Base-by-base conservation (phyloP, 2,113 vertebrate genomes). In the Labeo rohita region DNA sequence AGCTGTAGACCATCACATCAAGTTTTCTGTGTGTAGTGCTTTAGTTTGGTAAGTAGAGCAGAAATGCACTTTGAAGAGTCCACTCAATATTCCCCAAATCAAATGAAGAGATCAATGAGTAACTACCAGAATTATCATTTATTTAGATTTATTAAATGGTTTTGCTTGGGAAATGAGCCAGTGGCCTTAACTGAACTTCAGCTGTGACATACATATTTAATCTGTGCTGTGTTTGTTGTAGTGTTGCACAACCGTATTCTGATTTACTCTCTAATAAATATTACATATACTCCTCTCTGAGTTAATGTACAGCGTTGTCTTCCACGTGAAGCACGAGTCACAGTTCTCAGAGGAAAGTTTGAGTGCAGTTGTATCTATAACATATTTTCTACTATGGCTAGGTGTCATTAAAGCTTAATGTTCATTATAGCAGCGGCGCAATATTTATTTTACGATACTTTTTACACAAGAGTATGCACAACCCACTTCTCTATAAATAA, bases 401-500 rank as follows among this genome's bases (percentile, higher is more conserved):
- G 86, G 86, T 85, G 75, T 54, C 85, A 87, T 88, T 88, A 92
- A 90, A 91, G 70, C 88, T 89, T 86, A 54, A 82, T 75, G 90
- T 28, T 85, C 72, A 84, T 88, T 80, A 68, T 75, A 87, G 86
- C 73, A 68, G 78, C 5, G 54, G 77, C 45, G 80, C 88, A 70
- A 86, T 90, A 87, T 92, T 84, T 78, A 86, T 92, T 92, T 91
- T 68, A 91, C 78, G 73, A 86, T 89, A 84, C 85, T 89, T 82
- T 87, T 85, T 80, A 77, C 23, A 11, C 77, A 87, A 54, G 88
- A 86, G 78, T 59, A 85, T 39, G 16, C 73, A 75, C 39, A n/a
- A 66, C 56, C 70, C 84, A 61, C 68, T 90, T 88, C 84, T 88
- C 91, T 88, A 92, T 92, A 70, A 90, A 90, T 92, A 93, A 93